A percentile compares a stretch with the other conserved stretches of the same genome.
These are phyloP conservation scores for Coendou prehensilis DNA, from an alignment of 2,797 vertebrate species.

Conservation along the genomic window DNA sequence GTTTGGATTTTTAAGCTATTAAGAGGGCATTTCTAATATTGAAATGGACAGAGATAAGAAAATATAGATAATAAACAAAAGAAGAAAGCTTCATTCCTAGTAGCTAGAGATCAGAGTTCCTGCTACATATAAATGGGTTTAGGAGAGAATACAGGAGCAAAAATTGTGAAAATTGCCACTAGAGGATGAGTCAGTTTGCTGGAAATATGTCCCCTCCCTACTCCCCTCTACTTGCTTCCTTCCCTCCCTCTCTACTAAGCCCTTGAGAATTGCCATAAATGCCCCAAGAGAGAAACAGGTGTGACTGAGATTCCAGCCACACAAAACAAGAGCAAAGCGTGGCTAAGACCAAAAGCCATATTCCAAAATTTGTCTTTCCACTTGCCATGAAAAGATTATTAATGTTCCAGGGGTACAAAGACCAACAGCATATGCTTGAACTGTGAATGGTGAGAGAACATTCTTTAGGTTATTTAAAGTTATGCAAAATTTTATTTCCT, in stretches of 20 bases:
- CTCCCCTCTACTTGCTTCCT: background rate
- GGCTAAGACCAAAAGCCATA: conserved; percentile 38
- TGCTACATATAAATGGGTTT: background rate
- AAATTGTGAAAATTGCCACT: background rate
- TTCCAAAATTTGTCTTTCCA: conserved; percentile 43
- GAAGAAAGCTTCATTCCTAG: background rate
- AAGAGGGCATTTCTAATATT: conserved; percentile 59
- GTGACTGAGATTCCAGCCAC: background rate
- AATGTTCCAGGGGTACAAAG: background rate
- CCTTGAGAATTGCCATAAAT: background rate
- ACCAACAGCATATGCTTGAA: background rate
- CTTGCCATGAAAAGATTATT: background rate
- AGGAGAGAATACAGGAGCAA: conserved; percentile 30
- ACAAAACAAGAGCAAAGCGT: background rate
- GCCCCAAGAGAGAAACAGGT: background rate
- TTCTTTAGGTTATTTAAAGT: conserved; percentile 26
- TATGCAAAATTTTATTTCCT: conserved; percentile 31
- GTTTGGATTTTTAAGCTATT: conserved; percentile 67
- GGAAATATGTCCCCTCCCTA: background rate
- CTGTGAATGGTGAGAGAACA: conserved; percentile 11
- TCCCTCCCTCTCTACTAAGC: background rate
- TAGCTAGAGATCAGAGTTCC: background rate
- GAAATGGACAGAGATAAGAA: conserved; percentile 63
- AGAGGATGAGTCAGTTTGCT: background rate
- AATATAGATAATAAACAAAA: conserved; percentile 53